phyloP scores from a whole-genome alignment of 2,113 vertebrate species.

The Meriones unguiculatus region DNA sequence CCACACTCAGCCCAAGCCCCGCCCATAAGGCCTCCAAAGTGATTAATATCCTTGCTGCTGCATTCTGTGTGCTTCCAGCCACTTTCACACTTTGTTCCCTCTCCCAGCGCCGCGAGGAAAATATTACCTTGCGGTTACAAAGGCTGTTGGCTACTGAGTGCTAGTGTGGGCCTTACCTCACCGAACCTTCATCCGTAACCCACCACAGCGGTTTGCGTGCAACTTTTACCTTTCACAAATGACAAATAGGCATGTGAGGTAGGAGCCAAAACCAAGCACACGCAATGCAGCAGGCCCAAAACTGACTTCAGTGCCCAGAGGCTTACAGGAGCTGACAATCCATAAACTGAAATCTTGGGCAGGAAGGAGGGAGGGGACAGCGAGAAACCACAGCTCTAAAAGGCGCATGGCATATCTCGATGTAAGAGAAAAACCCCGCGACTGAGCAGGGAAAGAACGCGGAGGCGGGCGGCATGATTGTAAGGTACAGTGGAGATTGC shows the following conservation, averaged over 20 bases:
- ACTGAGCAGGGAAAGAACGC: rapidly evolving
- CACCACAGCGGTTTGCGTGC: background rate
- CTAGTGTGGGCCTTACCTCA: background rate
- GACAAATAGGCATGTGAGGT: background rate
- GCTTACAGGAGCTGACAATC: background rate
- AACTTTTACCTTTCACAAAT: background rate
- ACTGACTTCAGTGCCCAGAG: background rate
- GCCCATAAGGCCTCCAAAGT: background rate
- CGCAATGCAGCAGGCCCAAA: rapidly evolving
- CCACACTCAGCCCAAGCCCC: background rate
- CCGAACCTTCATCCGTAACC: background rate
- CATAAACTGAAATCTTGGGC: background rate
- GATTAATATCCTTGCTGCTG: background rate
- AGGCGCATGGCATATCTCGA: background rate
- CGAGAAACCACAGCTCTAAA: background rate
- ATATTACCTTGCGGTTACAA: background rate
- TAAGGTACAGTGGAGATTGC: rapidly evolving
- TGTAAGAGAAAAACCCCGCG: background rate
- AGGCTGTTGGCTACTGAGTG: background rate
- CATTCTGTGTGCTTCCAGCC: background rate
- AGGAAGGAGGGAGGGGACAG: background rate
- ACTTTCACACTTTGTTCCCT: background rate
- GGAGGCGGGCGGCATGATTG: rapidly evolving
- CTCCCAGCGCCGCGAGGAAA: background rate
- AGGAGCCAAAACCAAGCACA: background rate